phyloP scores from a whole-genome alignment of 1,140 invertebrate species.

The Drosophila pachea region DNA sequence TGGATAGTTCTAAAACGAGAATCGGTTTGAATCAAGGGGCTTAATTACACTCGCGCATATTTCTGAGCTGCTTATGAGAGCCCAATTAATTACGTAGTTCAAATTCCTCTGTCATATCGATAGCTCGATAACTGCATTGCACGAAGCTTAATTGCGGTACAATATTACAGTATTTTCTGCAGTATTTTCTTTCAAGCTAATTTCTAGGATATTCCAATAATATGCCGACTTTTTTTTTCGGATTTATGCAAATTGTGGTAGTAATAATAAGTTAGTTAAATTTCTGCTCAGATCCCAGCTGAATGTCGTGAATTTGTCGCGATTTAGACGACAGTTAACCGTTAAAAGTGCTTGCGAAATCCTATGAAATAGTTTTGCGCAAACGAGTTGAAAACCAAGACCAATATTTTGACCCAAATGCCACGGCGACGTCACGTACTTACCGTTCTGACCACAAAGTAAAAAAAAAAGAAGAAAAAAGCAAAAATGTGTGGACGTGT shows the following conservation, averaged over 20 bases:
- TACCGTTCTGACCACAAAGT: conserved; percentile 42
- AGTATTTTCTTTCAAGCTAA: too few relatives aligned
- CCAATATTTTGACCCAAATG: conserved; percentile 43
- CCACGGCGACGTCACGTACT: conserved; percentile 36
- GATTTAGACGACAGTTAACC: conserved; percentile 12
- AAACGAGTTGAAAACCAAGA: conserved; percentile 40
- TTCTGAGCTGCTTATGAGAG: not conserved
- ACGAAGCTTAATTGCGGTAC: too few relatives aligned
- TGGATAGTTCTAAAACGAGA: not conserved
- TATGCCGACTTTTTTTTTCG: too few relatives aligned
- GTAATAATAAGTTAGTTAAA: not conserved
- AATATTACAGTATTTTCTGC: too few relatives aligned
- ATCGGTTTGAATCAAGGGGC: not conserved
- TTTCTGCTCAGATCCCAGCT: not conserved
- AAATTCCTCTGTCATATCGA: too few relatives aligned
- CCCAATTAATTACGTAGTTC: not conserved
- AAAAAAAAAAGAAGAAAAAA: not conserved
- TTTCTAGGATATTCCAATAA: too few relatives aligned
- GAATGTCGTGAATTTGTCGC: conserved; percentile 7
- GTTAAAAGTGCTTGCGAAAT: conserved; percentile 30
- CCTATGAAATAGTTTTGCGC: conserved; percentile 37
- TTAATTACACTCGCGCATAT: not conserved
- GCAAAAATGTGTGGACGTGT: conserved; percentile 41
- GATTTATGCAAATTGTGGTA: not conserved
- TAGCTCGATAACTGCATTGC: too few relatives aligned